Evolutionary conservation across 2,113 vertebrate species (phyloP).

Genomic region (Craseonycteris thonglongyai): DNA sequence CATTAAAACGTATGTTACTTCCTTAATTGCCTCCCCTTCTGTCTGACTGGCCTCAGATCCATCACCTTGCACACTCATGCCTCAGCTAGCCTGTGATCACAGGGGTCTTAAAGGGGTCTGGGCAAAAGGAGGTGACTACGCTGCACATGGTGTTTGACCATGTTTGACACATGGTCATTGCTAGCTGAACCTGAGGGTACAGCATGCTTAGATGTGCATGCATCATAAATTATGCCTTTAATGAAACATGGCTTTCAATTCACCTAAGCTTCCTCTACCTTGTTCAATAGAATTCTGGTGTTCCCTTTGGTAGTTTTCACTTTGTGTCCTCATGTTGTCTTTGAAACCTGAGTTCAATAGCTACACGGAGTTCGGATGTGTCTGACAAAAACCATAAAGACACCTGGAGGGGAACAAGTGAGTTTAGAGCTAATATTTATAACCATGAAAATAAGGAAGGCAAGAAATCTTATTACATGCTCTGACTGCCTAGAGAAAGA

Average conservation of each 20-base stretch:
- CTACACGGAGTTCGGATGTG: neutral
- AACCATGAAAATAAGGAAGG: neutral
- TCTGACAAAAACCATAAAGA: neutral
- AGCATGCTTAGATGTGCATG: no score
- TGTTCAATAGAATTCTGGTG: neutral
- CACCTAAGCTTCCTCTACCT: neutral
- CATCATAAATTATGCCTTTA: neutral
- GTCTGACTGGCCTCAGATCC: no score
- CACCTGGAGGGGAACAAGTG: neutral
- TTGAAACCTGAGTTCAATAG: neutral
- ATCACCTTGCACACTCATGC: no score
- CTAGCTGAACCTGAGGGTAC: no score
- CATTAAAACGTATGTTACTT: no score
- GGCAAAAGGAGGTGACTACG: no score
- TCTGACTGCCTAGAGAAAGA: neutral
- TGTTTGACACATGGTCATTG: no score
- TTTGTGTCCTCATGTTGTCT: neutral
- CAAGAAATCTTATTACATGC: neutral
- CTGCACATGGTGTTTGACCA: no score
- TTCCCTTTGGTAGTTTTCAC: neutral
- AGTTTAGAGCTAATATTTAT: neutral
- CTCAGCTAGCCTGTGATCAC: no score
- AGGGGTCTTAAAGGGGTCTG: no score
- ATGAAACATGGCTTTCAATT: neutral
- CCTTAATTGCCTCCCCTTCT: no score